Conservation (phyloP, 1,140 invertebrate species). For the Asobara japonica region DNA sequence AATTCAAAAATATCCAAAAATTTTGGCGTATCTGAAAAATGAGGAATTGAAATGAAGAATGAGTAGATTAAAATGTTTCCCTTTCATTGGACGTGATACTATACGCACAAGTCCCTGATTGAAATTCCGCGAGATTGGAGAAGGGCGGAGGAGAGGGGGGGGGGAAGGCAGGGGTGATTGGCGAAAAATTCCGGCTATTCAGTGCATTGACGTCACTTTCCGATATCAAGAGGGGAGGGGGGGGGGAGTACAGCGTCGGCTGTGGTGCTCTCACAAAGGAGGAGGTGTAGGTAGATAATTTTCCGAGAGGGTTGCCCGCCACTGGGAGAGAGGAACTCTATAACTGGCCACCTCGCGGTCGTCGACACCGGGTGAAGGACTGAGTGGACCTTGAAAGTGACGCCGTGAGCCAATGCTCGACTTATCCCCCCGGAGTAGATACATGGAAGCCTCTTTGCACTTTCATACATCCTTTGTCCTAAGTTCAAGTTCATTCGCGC, state of each 20-base stretch:
- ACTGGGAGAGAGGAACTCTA: conserved; percentile 3
- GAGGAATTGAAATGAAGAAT: too few relatives aligned
- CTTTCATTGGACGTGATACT: too few relatives aligned
- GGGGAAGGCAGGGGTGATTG: neutral
- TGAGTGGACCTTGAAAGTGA: conserved; percentile 27
- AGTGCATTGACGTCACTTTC: neutral
- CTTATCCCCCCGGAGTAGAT: conserved; percentile 38
- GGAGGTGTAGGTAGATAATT: conserved; percentile 22
- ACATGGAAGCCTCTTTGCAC: conserved; percentile 10
- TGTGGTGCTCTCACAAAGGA: conserved; percentile 16
- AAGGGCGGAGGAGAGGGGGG: neutral
- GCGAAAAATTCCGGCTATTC: neutral
- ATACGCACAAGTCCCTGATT: too few relatives aligned
- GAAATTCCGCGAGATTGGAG: neutral
- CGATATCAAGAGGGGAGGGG: too few relatives aligned
- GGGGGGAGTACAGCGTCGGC: neutral
- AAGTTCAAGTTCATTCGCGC: conserved; percentile 49
- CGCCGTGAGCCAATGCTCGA: conserved; percentile 16
- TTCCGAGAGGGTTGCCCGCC: conserved; percentile 18
- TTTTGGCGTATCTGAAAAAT: too few relatives aligned
- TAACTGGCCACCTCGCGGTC: conserved; percentile 15
- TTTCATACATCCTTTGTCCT: conserved; percentile 32
- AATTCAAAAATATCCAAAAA: too few relatives aligned
- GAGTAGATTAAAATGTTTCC: too few relatives aligned
- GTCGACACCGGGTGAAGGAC: conserved; percentile 27